phyloP scores from a whole-genome alignment of 1,140 invertebrate species.

The Pygmarrhopalites habei region DNA sequence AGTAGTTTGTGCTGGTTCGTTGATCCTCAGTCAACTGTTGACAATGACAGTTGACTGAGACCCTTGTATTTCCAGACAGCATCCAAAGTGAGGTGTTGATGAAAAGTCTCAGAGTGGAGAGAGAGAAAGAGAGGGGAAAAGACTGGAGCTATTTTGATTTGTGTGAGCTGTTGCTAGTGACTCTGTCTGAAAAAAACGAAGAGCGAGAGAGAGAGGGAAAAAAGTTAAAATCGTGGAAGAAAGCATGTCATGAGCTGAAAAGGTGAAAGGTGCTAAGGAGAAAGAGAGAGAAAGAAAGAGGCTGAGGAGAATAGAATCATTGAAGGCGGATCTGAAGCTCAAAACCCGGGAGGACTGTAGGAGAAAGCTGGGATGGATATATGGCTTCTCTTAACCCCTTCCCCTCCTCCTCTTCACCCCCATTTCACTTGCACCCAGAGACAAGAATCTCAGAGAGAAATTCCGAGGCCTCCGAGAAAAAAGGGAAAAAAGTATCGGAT shows the following conservation, averaged over 20 bases:
- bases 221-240: neutral
- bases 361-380: constrained; percentile 3
- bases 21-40: constrained; percentile 11
- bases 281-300: neutral
- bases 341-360: neutral
- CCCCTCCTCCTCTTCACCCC: no score
- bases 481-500: no score
- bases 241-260: neutral
- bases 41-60: constrained; percentile 3
- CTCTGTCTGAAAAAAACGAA: no score
- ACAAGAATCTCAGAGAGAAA: no score
- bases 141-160: no score
- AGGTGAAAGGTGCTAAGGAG: neutral
- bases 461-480: no score
- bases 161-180: no score
- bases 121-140: no score
- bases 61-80: neutral
- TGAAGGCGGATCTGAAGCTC: neutral
- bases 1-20: constrained; percentile 9
- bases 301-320: neutral
- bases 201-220: neutral
- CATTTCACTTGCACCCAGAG: constrained; percentile 5
- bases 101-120: neutral
- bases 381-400: no score
- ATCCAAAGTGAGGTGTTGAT: neutral